Base-by-base conservation (phyloP, 2,797 vertebrate species). In the Sebastes nivosus region DNA sequence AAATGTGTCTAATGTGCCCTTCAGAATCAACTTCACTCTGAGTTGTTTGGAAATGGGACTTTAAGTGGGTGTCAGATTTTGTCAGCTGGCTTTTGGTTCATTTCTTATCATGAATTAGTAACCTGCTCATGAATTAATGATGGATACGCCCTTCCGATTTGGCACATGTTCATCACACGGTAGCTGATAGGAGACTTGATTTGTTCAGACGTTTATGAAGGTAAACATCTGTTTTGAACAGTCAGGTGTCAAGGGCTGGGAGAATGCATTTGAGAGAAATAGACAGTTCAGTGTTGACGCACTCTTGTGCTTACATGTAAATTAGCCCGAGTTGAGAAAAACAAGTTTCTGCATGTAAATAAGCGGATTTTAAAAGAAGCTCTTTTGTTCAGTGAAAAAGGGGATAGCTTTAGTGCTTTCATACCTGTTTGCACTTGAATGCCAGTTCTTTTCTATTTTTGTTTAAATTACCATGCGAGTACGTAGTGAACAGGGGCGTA, bases 221-320 rank as follows among this genome's bases (percentile, higher is more conserved):
- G 64, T 70, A 77, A 90, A 91, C 78, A 83, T 81, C 68, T 88
- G 87, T 87, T 86, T 84, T 82, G 61, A 75, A 78, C 68, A 75
- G 73, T 86, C 61, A 83, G 46, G 80, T 58, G 70, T 81, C 50
- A 54, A 22, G 50, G 78, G 73, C 85, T 58, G 79, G 72, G 66
- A 78, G 67, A 85, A 73, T 50, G 34, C 72, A 67, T 88, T 82
- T 72, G 25, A 73, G 36, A 68, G 38, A 76, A 66, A 66, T 8
- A 66, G 67, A 75, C 38, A 75, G 50, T 72, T 77, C 63, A 67
- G 67, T 69, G 30, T 68, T 61, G 18, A 32, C 74, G 54, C 69
- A 69, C 69, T 82, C 30, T 81, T 72, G 50, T 68, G 32, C 36
- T n/a, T 13, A 29, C 50, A 69, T 65, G 78, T 73, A 55, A 52